Conservation (phyloP, 2,888 invertebrate species). For the Vannuccia rotundouncinata region DNA sequence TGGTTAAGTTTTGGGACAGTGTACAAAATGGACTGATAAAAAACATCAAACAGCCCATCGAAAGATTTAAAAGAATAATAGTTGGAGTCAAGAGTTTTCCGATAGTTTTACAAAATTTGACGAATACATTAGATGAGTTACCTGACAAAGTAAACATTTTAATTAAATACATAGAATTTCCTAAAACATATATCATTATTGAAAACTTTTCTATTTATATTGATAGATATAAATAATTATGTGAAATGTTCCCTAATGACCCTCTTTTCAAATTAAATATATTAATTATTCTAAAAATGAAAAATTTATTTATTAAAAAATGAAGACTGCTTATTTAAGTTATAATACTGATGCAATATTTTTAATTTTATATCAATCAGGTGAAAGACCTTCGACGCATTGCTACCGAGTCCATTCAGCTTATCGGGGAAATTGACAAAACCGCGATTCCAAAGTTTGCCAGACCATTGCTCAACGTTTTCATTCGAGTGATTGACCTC, state of each 20-base stretch:
- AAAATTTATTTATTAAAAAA: too few species aligned
- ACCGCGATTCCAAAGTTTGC: slow-evolving; percentile 42
- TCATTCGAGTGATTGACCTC: slow-evolving; percentile 42
- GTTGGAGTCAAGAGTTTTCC: slow-evolving; percentile 42
- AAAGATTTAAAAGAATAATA: slow-evolving; percentile 42
- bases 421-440: slow-evolving; percentile 42
- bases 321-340: too few species aligned
- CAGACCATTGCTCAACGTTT: slow-evolving; percentile 33
- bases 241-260: too few species aligned
- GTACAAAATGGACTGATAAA: slow-evolving; percentile 22
- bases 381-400: slow-evolving; percentile 41
- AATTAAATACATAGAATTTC: too few species aligned
- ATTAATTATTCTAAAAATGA: too few species aligned
- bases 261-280: too few species aligned
- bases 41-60: slow-evolving; percentile 41
- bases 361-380: slow-evolving; percentile 41
- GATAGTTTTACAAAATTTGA: slow-evolving; percentile 42
- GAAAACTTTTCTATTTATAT: too few species aligned
- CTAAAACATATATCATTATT: too few species aligned
- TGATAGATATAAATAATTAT: too few species aligned
- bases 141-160: slow-evolving; percentile 44
- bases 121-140: slow-evolving; percentile 42
- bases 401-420: slow-evolving; percentile 40
- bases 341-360: too few species aligned
- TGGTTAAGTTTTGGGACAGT: slow-evolving; percentile 10